These are phyloP conservation scores for Halictus quadricinctus DNA, from an alignment of 2,888 invertebrate species.

Conservation along the genomic window DNA sequence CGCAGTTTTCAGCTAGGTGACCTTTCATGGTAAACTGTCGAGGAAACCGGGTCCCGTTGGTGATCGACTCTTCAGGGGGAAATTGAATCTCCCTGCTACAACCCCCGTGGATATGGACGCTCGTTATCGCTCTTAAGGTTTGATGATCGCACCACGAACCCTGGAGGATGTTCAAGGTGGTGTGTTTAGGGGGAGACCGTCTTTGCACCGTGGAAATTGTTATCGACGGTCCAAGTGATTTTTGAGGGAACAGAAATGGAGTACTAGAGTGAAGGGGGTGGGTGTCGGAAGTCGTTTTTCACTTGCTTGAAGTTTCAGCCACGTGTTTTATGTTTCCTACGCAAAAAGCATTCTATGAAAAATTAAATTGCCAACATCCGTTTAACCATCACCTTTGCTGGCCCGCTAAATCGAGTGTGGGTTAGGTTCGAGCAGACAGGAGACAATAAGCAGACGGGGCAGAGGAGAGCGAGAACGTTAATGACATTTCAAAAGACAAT, in stretches of 20 bases:
- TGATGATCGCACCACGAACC: conserved; percentile 11
- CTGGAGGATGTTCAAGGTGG: neutral
- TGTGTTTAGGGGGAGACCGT: neutral
- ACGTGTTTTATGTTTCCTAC: neutral
- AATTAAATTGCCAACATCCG: neutral
- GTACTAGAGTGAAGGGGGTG: neutral
- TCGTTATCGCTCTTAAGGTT: conserved; percentile 44
- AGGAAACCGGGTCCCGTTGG: neutral
- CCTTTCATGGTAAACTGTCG: conserved; percentile 17
- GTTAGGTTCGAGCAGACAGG: neutral
- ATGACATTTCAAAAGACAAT: neutral
- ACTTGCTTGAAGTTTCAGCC: neutral
- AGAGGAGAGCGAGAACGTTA: neutral
- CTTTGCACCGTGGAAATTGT: conserved; percentile 19
- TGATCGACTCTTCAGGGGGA: conserved; percentile 1
- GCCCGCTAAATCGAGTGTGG: neutral
- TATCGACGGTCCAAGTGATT: neutral
- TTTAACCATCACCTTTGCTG: neutral
- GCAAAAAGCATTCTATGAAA: neutral
- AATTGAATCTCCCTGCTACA: conserved; percentile 43
- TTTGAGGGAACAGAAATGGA: neutral
- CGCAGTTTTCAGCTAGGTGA: conserved; percentile 11
- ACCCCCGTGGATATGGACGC: neutral
- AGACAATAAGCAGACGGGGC: neutral
- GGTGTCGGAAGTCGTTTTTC: neutral